Percentiles rank a stretch among this genome's conserved stretches.
phyloP scores from a whole-genome alignment of 2,113 vertebrate genomes.

The Pholis gunnellus region DNA sequence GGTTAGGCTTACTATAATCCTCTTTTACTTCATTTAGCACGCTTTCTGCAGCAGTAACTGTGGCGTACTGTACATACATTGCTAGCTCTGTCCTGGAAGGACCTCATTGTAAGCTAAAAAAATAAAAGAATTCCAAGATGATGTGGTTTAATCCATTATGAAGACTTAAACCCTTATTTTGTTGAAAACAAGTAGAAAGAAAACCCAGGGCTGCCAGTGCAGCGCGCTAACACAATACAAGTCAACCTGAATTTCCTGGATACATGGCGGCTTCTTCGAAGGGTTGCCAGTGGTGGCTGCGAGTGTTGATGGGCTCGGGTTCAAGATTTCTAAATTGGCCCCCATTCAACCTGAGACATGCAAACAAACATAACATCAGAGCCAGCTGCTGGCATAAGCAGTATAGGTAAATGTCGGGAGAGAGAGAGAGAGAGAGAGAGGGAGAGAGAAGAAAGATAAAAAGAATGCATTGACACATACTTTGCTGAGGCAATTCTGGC shows the following conservation, averaged over 20 bases:
- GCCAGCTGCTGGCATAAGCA: conserved; percentile 20
- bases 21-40: conserved; percentile 35
- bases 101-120: background rate
- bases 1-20: conserved; percentile 40
- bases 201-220: background rate
- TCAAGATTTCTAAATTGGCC: conserved; percentile 8
- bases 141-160: conserved; percentile 1
- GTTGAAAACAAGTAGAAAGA: background rate
- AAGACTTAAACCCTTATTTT: background rate
- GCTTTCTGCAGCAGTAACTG: conserved; percentile 1
- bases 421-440: too few species aligned
- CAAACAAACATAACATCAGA: conserved; percentile 5
- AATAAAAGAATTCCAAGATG: background rate
- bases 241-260: conserved; percentile 21
- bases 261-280: background rate
- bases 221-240: conserved; percentile 18
- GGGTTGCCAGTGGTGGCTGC: conserved; percentile 3
- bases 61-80: background rate
- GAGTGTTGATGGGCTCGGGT: background rate
- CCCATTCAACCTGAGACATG: conserved; percentile 7
- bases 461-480: background rate
- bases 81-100: background rate
- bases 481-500: background rate
- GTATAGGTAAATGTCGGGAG: background rate
- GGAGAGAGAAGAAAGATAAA: background rate